Evolutionary conservation across 2,113 vertebrate genomes (phyloP).

Genomic region (Myotis yumanensis): DNA sequence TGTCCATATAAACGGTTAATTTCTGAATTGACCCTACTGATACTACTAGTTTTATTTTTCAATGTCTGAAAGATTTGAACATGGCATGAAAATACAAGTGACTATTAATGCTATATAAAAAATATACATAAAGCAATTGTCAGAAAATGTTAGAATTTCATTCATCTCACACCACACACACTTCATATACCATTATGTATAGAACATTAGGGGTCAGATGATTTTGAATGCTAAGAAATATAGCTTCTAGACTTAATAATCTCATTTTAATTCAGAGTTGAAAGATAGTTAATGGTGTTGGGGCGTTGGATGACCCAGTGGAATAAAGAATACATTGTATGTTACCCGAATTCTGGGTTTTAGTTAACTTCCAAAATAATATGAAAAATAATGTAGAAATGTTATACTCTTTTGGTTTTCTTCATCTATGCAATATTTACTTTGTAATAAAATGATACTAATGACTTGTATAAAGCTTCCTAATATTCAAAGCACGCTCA

Average conservation of each 20-base stretch:
- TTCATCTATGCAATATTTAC: conserved; percentile 14
- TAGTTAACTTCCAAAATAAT: conserved; percentile 35
- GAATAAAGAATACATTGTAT: neutral
- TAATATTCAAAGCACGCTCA: conserved; percentile 12
- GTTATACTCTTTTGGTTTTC: neutral
- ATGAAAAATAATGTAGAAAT: conserved; percentile 6
- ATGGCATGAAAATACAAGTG: neutral
- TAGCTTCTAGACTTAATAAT: neutral
- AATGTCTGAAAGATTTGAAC: neutral
- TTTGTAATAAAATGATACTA: conserved; percentile 1
- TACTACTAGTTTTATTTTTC: neutral
- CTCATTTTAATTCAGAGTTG: conserved; percentile 8
- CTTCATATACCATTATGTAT: neutral
- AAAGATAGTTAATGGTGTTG: neutral
- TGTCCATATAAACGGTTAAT: neutral
- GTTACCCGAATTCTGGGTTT: neutral
- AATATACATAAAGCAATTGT: neutral
- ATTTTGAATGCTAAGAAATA: conserved; percentile 32
- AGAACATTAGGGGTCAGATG: neutral
- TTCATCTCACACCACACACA: neutral
- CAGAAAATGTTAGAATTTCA: conserved; percentile 9
- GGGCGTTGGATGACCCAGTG: neutral
- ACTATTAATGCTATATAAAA: neutral
- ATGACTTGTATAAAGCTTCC: neutral
- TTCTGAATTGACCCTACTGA: neutral